A percentile compares a stretch with the other conserved stretches of the same genome.
phyloP scores from a whole-genome alignment of 2,888 invertebrate species.

The Tenthredo livida region DNA sequence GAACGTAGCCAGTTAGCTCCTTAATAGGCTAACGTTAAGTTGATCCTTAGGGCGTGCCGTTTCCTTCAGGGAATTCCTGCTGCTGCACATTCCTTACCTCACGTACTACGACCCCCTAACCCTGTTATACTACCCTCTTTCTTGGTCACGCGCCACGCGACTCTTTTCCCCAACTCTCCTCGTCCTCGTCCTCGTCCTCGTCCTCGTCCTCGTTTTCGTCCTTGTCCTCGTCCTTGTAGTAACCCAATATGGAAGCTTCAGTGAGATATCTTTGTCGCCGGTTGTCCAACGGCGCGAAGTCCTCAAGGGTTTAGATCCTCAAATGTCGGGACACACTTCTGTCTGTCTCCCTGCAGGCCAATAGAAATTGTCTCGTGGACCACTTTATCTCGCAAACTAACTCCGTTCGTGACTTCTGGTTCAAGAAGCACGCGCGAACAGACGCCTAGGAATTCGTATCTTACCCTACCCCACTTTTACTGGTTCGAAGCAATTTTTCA shows the following conservation, averaged over 20 bases:
- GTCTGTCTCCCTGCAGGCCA: constrained; percentile 6
- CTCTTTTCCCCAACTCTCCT: not conserved
- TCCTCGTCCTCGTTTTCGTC: not conserved
- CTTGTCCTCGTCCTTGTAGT: not conserved
- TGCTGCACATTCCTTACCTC: not conserved
- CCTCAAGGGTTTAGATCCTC: constrained; percentile 10
- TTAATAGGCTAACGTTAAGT: constrained; percentile 23
- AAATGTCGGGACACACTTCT: not conserved
- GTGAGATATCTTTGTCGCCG: not conserved
- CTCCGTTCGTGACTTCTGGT: constrained; percentile 24
- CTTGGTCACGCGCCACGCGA: constrained; percentile 34
- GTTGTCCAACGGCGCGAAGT: not conserved
- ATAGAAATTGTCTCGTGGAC: constrained; percentile 38
- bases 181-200: not conserved
- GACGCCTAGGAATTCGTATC: constrained; percentile 19
- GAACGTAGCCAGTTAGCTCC: constrained; percentile 24
- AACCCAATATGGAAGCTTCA: constrained; percentile 27
- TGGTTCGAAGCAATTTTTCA: not conserved
- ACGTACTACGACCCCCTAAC: constrained; percentile 9
- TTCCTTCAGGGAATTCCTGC: constrained; percentile 1
- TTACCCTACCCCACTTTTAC: not conserved
- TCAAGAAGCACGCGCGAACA: not conserved
- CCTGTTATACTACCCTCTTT: constrained; percentile 24
- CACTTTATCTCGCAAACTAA: constrained; percentile 47
- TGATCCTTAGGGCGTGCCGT: constrained; percentile 13